Percentiles rank a stretch among this genome's conserved stretches.
These are phyloP conservation scores for Diarsia brunnea DNA, from an alignment of 2,888 invertebrate species.

Conservation along the genomic window DNA sequence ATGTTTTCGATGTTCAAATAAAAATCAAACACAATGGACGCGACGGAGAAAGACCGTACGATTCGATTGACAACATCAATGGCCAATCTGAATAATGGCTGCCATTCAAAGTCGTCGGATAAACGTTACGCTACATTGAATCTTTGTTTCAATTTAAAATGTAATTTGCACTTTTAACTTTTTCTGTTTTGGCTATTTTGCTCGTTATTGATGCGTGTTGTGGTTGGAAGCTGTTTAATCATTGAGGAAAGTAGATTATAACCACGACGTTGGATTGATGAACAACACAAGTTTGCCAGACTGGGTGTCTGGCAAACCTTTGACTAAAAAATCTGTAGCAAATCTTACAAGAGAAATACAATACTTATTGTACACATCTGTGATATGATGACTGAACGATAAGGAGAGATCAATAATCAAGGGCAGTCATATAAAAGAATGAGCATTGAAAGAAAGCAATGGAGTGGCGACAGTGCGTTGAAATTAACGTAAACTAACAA, in stretches of 20 bases:
- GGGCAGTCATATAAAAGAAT: background rate
- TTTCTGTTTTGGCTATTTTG: constrained; percentile 14
- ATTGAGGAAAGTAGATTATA: background rate
- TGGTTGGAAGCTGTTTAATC: background rate
- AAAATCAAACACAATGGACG: constrained; percentile 59
- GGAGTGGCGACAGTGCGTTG: too few species aligned
- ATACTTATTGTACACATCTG: background rate
- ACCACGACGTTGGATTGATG: constrained; percentile 1
- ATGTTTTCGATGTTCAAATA: constrained; percentile 56
- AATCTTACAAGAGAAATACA: background rate
- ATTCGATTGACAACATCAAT: constrained; percentile 65
- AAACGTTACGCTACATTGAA: constrained; percentile 57
- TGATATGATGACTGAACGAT: background rate
- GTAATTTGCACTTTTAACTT: constrained; percentile 40
- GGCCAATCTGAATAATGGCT: constrained; percentile 59
- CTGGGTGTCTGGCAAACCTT: background rate
- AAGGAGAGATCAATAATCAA: background rate
- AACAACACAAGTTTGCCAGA: background rate
- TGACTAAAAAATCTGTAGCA: background rate
- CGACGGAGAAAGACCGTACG: constrained; percentile 58
- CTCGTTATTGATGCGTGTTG: background rate
- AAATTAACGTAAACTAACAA: background rate
- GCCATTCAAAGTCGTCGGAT: constrained; percentile 58
- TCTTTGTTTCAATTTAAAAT: constrained; percentile 50
- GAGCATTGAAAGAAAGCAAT: background rate